These are phyloP conservation scores for Eira barbara DNA, from an alignment of 2,113 vertebrate species.

Conservation along the genomic window DNA sequence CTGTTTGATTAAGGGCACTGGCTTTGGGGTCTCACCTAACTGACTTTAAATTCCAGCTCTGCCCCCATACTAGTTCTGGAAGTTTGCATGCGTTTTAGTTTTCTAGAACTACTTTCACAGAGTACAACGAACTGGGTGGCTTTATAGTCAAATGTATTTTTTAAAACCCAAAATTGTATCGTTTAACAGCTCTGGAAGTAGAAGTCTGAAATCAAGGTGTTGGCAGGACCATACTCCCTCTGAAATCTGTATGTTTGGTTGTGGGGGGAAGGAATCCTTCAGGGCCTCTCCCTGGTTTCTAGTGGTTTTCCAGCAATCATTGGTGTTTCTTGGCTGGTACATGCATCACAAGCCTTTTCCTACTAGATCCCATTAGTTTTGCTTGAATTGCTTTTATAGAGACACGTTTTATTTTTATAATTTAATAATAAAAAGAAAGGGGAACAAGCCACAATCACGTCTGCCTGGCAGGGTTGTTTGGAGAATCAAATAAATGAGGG, in stretches of 20 bases:
- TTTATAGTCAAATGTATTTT: neutral
- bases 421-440: neutral
- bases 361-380: neutral
- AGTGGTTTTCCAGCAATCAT: neutral
- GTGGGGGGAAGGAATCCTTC: accelerated
- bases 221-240: neutral
- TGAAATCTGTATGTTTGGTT: neutral
- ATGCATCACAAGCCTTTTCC: neutral
- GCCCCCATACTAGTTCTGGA: neutral
- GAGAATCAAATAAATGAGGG: neutral
- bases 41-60: neutral
- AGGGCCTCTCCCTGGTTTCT: neutral
- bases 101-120: neutral
- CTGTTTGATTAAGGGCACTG: neutral
- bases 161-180: neutral
- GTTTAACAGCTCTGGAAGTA: neutral
- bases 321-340: neutral
- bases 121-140: neutral
- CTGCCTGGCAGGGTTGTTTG: neutral
- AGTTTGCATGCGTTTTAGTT: neutral
- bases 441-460: neutral
- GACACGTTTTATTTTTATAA: neutral
- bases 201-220: neutral
- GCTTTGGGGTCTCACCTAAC: neutral
- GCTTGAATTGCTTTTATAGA: neutral